phyloP scores from a whole-genome alignment of 2,888 invertebrate species.

The Gastracanthus pulcherrimus region DNA sequence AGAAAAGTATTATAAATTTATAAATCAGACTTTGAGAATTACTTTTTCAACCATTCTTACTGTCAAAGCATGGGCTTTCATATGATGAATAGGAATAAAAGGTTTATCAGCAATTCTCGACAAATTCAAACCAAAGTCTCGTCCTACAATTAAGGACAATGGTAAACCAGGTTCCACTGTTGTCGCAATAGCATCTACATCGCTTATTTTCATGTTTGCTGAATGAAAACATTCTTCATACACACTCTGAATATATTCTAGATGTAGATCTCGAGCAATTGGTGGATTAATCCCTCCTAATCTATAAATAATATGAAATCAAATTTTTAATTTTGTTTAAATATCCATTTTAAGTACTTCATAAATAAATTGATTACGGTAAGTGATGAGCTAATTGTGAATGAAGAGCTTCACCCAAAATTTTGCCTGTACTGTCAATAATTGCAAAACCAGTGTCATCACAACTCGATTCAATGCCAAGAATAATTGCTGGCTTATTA shows the following conservation, averaged over 20 bases:
- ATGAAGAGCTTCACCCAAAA: conserved; percentile 89
- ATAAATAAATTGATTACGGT: conserved; percentile 78
- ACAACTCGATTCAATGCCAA: conserved; percentile 98
- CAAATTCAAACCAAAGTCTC: conserved; percentile 89
- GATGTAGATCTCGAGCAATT: conserved; percentile 90
- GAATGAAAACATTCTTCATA: conserved; percentile 84
- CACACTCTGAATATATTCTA: conserved; percentile 86
- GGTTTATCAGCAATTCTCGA: conserved; percentile 85
- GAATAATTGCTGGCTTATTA: conserved; percentile 76
- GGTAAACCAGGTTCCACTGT: conserved; percentile 94
- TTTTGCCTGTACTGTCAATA: conserved; percentile 84
- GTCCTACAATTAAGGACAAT: conserved; percentile 88
- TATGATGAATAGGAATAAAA: conserved; percentile 97
- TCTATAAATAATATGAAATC: conserved; percentile 75
- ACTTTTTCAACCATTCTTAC: conserved; percentile 86
- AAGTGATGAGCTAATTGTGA: conserved; percentile 90
- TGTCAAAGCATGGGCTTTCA: conserved; percentile 98
- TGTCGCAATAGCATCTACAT: conserved; percentile 92
- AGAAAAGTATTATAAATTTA: neutral
- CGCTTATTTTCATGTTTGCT: conserved; percentile 81
- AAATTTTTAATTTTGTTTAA: neutral
- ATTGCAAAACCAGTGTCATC: conserved; percentile 98
- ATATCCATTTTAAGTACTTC: neutral
- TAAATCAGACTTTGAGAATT: conserved; percentile 50
- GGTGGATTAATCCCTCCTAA: conserved; percentile 95